These are phyloP conservation scores for Melipona bicolor DNA, from an alignment of 2,888 invertebrate genomes.

Conservation along the genomic window DNA sequence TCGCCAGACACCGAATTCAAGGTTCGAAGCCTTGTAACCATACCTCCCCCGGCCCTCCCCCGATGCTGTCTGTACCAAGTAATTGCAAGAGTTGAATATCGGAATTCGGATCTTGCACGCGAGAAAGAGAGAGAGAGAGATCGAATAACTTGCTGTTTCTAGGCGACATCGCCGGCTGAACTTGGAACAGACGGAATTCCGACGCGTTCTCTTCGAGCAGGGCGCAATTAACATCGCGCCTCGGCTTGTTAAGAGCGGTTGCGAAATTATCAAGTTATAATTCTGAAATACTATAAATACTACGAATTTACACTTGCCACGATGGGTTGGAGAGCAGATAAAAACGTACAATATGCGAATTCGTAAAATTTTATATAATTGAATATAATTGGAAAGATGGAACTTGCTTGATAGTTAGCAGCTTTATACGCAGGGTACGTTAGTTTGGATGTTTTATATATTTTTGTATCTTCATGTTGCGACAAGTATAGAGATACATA, in stretches of 20 bases:
- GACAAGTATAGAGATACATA: too few relatives aligned
- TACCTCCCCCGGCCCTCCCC: neutral
- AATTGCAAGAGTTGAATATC: conserved; percentile 39
- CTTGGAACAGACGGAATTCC: conserved; percentile 19
- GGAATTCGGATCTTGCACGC: conserved; percentile 42
- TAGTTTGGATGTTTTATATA: too few relatives aligned
- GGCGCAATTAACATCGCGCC: conserved; percentile 40
- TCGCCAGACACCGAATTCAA: conserved; percentile 23
- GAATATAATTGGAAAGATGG: too few relatives aligned
- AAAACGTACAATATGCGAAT: too few relatives aligned
- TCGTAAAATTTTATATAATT: too few relatives aligned
- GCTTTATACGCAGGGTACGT: too few relatives aligned
- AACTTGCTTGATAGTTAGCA: too few relatives aligned
- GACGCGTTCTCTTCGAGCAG: conserved; percentile 5
- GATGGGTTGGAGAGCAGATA: too few relatives aligned
- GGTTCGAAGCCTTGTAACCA: conserved; percentile 31
- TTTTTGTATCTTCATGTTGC: too few relatives aligned
- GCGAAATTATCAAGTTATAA: conserved; percentile 25
- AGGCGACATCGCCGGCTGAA: conserved; percentile 9
- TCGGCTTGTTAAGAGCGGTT: conserved; percentile 14
- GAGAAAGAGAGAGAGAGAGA: conserved; percentile 34
- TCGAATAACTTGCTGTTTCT: conserved; percentile 37
- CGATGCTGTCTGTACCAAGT: conserved; percentile 44
- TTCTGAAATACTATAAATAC: neutral
- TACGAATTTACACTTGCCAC: neutral